phyloP scores from a whole-genome alignment of 2,113 vertebrate genomes.

The Gobius niger region DNA sequence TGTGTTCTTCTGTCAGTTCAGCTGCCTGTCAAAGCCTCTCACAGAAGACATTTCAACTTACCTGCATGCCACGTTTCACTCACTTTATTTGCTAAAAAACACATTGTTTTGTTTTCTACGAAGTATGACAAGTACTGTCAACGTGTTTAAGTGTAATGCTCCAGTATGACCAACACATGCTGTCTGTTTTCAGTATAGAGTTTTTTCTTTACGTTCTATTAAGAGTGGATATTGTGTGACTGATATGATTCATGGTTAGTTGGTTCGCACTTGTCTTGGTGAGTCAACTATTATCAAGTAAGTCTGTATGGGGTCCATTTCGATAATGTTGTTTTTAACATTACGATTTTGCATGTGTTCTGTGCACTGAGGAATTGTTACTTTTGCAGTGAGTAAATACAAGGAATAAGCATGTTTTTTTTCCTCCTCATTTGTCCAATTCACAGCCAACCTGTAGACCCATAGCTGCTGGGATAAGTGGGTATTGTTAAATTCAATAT shows the following conservation, averaged over 20 bases:
- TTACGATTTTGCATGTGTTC: too few relatives aligned
- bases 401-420: too few relatives aligned
- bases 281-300: too few relatives aligned
- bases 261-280: background rate
- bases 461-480: background rate
- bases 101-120: slow-evolving; percentile 36
- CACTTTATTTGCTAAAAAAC: slow-evolving; percentile 41
- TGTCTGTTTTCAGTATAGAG: background rate
- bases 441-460: background rate
- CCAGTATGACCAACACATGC: background rate
- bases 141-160: background rate
- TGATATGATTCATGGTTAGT: background rate
- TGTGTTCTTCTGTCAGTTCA: slow-evolving; percentile 75
- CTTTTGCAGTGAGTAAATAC: too few relatives aligned
- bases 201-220: background rate
- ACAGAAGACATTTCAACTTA: slow-evolving; percentile 70
- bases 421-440: background rate
- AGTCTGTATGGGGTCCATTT: too few relatives aligned
- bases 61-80: slow-evolving; percentile 41
- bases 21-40: slow-evolving; percentile 69
- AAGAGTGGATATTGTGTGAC: background rate
- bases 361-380: too few relatives aligned
- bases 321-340: too few relatives aligned
- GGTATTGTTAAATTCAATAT: background rate
- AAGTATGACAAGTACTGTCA: slow-evolving; percentile 10